Base-by-base conservation (phyloP, 2,797 vertebrate genomes). In the Crenichthys baileyi region DNA sequence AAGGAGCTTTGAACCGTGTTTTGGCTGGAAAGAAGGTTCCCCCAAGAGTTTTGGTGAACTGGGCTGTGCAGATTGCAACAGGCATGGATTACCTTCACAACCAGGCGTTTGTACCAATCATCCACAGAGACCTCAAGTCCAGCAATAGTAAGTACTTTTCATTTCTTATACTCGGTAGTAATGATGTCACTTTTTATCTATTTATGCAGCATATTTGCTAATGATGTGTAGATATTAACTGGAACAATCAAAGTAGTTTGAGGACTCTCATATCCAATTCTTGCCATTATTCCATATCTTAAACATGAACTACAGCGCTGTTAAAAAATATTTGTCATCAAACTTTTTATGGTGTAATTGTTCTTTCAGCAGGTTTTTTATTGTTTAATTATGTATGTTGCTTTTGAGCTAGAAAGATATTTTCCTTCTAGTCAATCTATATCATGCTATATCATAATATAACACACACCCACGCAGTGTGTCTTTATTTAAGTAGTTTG, bases 41-140 rank as follows among this genome's bases (percentile, higher is more conserved):
- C 36, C 97, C 97, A 0, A 95, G 96, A 44, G 97, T 98, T 48
- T 93, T 98, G 93, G 97, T 98, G 83, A 97, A 98, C 95, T 98
- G 97, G 97, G 97, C 97, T 0, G 97, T 98, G 80, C 97, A 98
- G 94, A 95, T 98, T 63, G 97, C 97, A 36, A 96, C 95, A 6
- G 97, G 97, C 88, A 98, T 98, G 97, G 96, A 97, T 93, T 98
- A 98, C 93, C 95, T 98, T 74, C 97, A 98, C 94, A 97, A 96
- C 83, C 95, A 97, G 88, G 97, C 97, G 0, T 95, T 97, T 0
- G 97, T 98, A 55, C 96, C 97, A 48, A 97, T 98, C 92, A 97
- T 98, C 92, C 97, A 98, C 94, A 94, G 97, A 83, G 97, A 98
- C 93, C 96, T 98, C 90, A 98, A 98, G 92, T 98, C 97, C 93